A percentile compares a stretch with the other conserved stretches of the same genome.
These are phyloP conservation scores for Lepidocolaptes lacrymiger DNA, from an alignment of 2,797 vertebrate species.

Conservation along the genomic window DNA sequence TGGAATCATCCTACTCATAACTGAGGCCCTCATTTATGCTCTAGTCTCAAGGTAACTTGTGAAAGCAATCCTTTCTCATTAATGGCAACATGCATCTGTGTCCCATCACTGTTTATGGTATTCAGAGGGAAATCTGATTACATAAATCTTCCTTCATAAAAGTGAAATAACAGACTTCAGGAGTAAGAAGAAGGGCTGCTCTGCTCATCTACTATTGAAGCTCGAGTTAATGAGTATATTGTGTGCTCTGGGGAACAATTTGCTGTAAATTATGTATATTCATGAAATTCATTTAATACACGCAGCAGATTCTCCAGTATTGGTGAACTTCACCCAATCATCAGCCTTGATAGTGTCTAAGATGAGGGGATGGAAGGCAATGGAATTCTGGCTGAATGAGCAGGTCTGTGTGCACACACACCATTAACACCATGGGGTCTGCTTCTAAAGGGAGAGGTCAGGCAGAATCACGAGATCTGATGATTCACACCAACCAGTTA, in stretches of 20 bases:
- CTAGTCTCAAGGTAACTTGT: neutral
- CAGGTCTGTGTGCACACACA: neutral
- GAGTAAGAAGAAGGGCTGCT: neutral
- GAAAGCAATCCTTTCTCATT: constrained; percentile 27
- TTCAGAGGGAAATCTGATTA: constrained; percentile 6
- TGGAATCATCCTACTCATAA: neutral
- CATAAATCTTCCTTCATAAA: neutral
- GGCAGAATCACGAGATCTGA: neutral
- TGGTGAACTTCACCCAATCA: neutral
- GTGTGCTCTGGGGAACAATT: neutral
- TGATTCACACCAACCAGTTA: neutral
- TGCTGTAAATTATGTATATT: constrained; percentile 10
- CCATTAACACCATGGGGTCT: neutral
- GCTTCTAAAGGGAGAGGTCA: neutral
- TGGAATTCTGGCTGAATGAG: neutral
- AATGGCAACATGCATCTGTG: neutral
- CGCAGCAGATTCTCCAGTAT: neutral
- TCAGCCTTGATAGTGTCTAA: neutral
- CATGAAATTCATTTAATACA: neutral
- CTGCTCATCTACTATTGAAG: neutral
- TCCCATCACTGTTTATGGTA: neutral
- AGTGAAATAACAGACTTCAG: neutral
- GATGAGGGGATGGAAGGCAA: neutral
- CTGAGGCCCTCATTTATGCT: neutral
- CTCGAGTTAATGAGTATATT: neutral